These are phyloP conservation scores for Nyctibius bracteatus DNA, from an alignment of 2,113 vertebrate species.

Conservation along the genomic window DNA sequence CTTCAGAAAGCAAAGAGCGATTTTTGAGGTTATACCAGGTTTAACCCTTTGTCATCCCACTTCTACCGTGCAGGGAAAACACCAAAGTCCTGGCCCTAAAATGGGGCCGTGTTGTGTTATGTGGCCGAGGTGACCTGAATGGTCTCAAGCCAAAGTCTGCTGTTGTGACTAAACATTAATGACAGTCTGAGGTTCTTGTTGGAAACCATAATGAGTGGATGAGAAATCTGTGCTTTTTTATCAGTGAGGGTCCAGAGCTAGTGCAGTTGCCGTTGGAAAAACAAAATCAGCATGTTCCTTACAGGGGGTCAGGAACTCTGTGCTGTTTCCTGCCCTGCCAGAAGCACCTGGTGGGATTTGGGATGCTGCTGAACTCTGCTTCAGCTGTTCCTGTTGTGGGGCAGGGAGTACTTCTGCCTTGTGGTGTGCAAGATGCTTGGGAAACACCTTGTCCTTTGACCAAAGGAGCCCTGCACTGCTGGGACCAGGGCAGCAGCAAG, in stretches of 20 bases:
- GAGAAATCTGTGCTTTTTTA: background rate
- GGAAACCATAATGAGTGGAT: background rate
- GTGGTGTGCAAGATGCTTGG: background rate
- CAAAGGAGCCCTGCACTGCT: background rate
- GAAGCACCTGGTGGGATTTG: background rate
- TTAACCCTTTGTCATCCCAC: background rate
- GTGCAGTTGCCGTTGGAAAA: background rate
- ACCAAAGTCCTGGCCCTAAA: background rate
- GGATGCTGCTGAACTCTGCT: background rate
- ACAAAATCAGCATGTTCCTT: background rate
- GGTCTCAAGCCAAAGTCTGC: background rate
- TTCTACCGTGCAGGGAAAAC: background rate
- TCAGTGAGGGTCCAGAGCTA: background rate
- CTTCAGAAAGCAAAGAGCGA: background rate
- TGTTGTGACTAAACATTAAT: background rate
- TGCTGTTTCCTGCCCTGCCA: background rate
- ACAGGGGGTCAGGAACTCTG: background rate
- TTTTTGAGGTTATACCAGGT: background rate
- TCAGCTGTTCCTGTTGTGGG: background rate
- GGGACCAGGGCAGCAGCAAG: background rate
- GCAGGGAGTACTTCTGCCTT: background rate
- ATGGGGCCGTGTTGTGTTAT: background rate
- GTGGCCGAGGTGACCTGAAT: background rate
- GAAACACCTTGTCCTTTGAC: background rate
- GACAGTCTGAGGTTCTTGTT: background rate